Evolutionary conservation across 1,140 invertebrate genomes (phyloP).

Genomic region (Lucilia sericata): DNA sequence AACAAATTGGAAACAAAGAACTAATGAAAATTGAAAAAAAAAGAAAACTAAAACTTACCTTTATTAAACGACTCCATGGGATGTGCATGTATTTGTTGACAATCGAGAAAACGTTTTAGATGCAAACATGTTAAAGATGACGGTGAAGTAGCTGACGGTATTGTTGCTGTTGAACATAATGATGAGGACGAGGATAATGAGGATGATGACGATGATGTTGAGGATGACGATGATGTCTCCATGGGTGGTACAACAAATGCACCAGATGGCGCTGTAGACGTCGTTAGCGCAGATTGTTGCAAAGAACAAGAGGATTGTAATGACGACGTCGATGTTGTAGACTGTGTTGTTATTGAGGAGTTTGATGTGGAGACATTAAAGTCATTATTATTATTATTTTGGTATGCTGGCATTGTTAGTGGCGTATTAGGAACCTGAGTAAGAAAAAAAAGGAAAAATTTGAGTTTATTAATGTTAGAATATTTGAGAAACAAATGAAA

Average conservation of each 20-base stretch:
- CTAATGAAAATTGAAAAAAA: background rate
- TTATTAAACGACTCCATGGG: conserved; percentile 47
- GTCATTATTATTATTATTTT: conserved; percentile 46
- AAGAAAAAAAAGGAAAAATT: conserved; percentile 42
- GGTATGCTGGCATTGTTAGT: conserved; percentile 53
- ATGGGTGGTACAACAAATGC: conserved; percentile 56
- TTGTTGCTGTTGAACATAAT: conserved; percentile 45
- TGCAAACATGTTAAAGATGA: conserved; percentile 56
- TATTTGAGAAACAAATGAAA: background rate
- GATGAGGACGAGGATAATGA: conserved; percentile 61
- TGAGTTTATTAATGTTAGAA: background rate
- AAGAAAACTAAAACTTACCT: conserved; percentile 46
- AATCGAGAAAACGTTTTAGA: conserved; percentile 59
- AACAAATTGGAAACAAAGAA: too few species aligned
- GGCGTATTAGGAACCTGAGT: conserved; percentile 66
- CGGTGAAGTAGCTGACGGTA: conserved; percentile 32
- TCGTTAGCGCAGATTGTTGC: conserved; percentile 58
- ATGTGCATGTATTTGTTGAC: conserved; percentile 55
- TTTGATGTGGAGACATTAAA: conserved; percentile 49
- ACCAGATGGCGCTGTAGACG: conserved; percentile 54
- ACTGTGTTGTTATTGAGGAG: conserved; percentile 63
- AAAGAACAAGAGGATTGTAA: conserved; percentile 63
- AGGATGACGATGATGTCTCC: conserved; percentile 51
- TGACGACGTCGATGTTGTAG: conserved; percentile 52
- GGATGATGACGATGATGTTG: conserved; percentile 16